Evolutionary conservation across 1,140 invertebrate genomes (phyloP).

Genomic region (Saccostrea glomerata): DNA sequence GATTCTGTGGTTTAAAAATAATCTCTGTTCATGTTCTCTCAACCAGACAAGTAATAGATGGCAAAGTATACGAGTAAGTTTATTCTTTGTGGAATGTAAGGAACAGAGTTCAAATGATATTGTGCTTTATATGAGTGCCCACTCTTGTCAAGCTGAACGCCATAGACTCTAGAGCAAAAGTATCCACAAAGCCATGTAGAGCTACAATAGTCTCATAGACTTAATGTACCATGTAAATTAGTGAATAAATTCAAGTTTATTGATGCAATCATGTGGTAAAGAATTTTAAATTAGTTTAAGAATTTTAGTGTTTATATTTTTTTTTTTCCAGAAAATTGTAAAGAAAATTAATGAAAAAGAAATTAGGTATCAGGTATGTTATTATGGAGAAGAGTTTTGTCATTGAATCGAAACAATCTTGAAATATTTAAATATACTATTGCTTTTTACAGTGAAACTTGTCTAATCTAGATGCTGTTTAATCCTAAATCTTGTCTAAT

Average conservation of each 20-base stretch:
- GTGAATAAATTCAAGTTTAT: no score
- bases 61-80: constrained; percentile 78
- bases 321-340: constrained; percentile 78
- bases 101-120: background rate
- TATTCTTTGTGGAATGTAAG: background rate
- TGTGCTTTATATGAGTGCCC: background rate
- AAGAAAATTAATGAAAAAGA: constrained; percentile 79
- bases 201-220: no score
- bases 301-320: background rate
- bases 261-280: background rate
- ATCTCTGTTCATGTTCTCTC: constrained; percentile 78
- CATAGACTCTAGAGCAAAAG: no score
- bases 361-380: constrained; percentile 77
- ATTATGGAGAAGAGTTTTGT: background rate
- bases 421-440: no score
- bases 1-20: constrained; percentile 89
- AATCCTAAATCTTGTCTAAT: no score
- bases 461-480: background rate
- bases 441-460: background rate
- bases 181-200: no score
- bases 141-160: background rate
- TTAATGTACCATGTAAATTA: no score
- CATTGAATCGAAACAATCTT: no score
- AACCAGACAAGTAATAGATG: constrained; percentile 76
- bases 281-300: background rate